A percentile compares a stretch with the other conserved stretches of the same genome.
phyloP scores from a whole-genome alignment of 2,888 invertebrate genomes.

The Hirtodrosophila cameraria region DNA sequence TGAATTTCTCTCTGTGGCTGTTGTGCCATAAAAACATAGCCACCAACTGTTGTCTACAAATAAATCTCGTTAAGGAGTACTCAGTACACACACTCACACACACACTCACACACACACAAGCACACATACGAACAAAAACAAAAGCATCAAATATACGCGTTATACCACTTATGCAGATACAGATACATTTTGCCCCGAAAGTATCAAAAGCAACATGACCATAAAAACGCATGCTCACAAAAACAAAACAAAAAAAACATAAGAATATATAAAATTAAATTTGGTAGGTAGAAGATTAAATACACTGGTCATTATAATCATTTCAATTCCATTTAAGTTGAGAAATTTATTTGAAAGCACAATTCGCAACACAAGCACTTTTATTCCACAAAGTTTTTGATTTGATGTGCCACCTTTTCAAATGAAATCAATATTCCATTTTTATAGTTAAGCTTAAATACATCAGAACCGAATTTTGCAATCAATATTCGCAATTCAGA shows the following conservation, averaged over 20 bases:
- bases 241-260: background rate
- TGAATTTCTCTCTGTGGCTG: conserved; percentile 60
- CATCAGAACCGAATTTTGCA: no score
- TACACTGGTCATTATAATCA: conserved; percentile 3
- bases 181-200: conserved; percentile 27
- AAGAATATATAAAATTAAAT: background rate
- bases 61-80: conserved; percentile 73
- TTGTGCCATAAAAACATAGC: conserved; percentile 67
- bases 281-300: conserved; percentile 7
- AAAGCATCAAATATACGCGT: conserved; percentile 18
- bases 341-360: no score
- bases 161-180: conserved; percentile 53
- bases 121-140: conserved; percentile 3
- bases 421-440: no score
- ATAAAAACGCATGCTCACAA: conserved; percentile 38
- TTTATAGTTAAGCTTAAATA: no score
- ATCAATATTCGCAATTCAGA: no score
- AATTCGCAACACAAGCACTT: no score
- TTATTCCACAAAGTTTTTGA: no score
- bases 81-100: conserved; percentile 23
- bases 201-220: conserved; percentile 20
- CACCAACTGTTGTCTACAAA: conserved; percentile 77
- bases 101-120: conserved; percentile 17
- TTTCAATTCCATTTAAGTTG: no score
- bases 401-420: no score